A percentile compares a stretch with the other conserved stretches of the same genome.
Conservation (phyloP, 23 tunicate genomes). For the Trididemnum nubilum region DNA sequence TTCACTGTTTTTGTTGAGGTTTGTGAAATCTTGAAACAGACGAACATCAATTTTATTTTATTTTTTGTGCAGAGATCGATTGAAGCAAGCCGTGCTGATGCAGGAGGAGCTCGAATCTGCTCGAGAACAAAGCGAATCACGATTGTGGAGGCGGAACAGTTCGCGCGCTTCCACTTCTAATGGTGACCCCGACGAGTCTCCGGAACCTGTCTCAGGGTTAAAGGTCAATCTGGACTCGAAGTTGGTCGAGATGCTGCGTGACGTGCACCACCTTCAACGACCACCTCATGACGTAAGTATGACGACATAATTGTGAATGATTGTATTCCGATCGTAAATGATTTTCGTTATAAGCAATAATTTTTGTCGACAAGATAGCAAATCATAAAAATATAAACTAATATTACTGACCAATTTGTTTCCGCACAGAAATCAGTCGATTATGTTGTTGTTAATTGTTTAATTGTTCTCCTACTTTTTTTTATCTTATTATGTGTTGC, state of each 20-base stretch:
- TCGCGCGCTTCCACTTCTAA: conserved; percentile 35
- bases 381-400: neutral
- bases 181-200: conserved; percentile 38
- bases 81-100: conserved; percentile 71
- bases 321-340: neutral
- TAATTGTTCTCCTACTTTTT: neutral
- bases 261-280: conserved; percentile 62
- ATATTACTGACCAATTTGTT: too few species aligned
- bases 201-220: conserved; percentile 46
- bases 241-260: conserved; percentile 77
- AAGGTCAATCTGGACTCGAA: conserved; percentile 87
- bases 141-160: conserved; percentile 33
- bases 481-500: neutral
- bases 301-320: neutral
- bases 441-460: too few species aligned
- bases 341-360: too few species aligned
- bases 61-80: conserved; percentile 66
- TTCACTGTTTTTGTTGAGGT: too few species aligned
- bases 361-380: neutral
- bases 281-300: conserved; percentile 74
- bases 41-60: too few species aligned
- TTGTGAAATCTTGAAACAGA: too few species aligned
- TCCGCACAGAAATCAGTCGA: too few species aligned
- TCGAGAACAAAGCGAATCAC: conserved; percentile 39
- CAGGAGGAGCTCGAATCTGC: conserved; percentile 47